phyloP scores from a whole-genome alignment of 2,113 vertebrate genomes.

The Phycodurus eques region DNA sequence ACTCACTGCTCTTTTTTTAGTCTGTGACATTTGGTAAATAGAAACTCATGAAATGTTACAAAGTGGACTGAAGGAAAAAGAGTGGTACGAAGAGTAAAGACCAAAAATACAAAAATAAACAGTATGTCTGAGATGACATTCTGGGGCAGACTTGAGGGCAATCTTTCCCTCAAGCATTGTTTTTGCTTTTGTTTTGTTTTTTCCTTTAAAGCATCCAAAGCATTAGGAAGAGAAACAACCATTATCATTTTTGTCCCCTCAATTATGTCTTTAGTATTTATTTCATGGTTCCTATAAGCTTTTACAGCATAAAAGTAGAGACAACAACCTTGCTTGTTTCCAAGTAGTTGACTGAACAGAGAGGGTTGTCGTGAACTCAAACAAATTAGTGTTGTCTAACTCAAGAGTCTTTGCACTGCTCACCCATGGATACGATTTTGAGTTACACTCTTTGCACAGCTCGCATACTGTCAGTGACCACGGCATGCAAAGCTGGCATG shows the following conservation, averaged over 20 bases:
- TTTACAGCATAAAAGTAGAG: not conserved
- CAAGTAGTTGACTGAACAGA: slow-evolving; percentile 20
- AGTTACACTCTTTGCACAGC: slow-evolving; percentile 27
- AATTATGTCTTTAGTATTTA: slow-evolving; percentile 20
- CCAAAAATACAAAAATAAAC: too few species aligned
- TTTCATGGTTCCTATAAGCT: slow-evolving; percentile 8
- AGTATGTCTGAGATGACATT: too few species aligned
- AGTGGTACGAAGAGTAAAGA: not conserved
- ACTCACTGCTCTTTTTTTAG: slow-evolving; percentile 31
- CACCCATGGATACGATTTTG: slow-evolving; percentile 25
- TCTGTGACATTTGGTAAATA: slow-evolving; percentile 31
- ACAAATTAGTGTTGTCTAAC: slow-evolving; percentile 36
- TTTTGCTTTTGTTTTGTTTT: not conserved
- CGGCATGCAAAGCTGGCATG: slow-evolving; percentile 29
- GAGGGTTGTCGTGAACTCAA: slow-evolving; percentile 28
- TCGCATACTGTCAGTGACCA: slow-evolving; percentile 3
- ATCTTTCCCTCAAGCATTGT: too few species aligned
- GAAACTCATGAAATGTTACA: slow-evolving; percentile 25
- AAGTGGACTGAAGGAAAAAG: slow-evolving; percentile 9
- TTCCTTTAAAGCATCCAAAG: not conserved
- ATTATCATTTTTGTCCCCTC: not conserved
- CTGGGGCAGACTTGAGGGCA: too few species aligned
- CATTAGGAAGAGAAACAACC: not conserved
- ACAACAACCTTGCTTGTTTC: slow-evolving; percentile 36
- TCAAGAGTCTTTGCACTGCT: slow-evolving; percentile 26